These are phyloP conservation scores for Tachyglossus aculeatus DNA, from an alignment of 2,797 vertebrate genomes.

Conservation along the genomic window DNA sequence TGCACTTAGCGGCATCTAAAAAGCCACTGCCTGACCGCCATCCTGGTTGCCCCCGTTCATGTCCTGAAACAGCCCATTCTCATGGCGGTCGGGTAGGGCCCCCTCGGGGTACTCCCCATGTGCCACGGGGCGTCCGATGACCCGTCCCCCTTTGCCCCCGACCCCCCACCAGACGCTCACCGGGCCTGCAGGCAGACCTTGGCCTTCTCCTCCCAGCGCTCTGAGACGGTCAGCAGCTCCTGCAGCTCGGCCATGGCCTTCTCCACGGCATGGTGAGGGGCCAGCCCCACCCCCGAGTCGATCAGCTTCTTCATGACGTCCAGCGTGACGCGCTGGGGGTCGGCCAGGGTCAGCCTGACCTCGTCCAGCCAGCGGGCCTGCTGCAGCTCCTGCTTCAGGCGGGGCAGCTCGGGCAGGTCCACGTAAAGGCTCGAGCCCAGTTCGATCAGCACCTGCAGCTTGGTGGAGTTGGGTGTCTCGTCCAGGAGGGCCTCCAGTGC, in stretches of 20 bases:
- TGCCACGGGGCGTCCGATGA: too few species aligned
- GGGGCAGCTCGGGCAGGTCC: constrained; percentile 92
- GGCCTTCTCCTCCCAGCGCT: constrained; percentile 98
- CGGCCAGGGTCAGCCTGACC: constrained; percentile 89
- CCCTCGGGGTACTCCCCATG: too few species aligned
- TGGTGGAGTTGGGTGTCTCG: constrained; percentile 91
- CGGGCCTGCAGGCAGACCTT: constrained; percentile 93
- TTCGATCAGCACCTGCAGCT: constrained; percentile 92
- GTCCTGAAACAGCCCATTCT: too few species aligned
- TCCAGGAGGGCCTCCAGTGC: constrained; percentile 92
- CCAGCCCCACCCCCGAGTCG: constrained; percentile 94
- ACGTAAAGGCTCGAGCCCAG: constrained; percentile 93
- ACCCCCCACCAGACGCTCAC: constrained; percentile 69
- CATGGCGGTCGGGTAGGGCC: too few species aligned
- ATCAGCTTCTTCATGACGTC: constrained; percentile 98
- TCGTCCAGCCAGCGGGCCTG: constrained; percentile 98
- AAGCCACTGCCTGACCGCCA: too few species aligned
- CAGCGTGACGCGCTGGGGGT: constrained; percentile 92
- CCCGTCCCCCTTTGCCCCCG: too few species aligned
- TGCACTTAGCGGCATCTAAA: too few species aligned
- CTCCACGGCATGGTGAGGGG: constrained; percentile 96
- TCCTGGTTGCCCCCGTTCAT: too few species aligned
- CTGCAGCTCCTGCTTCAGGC: constrained; percentile 93
- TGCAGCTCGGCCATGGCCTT: constrained; percentile 98
- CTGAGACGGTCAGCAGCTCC: constrained; percentile 94